phyloP scores from a whole-genome alignment of 2,888 invertebrate genomes.

The Diplazon laetatorius region DNA sequence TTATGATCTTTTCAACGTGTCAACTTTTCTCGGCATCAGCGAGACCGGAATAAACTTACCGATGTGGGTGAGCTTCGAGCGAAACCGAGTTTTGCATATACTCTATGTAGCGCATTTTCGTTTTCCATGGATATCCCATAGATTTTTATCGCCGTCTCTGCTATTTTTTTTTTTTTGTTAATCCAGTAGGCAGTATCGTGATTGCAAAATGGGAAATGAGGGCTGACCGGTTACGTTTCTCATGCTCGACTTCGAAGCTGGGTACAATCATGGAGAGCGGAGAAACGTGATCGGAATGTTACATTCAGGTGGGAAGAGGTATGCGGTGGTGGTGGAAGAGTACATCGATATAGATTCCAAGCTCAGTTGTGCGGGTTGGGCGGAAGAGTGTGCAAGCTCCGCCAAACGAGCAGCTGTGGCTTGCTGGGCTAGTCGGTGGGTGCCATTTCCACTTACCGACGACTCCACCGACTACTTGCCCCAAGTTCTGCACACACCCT shows the following conservation, averaged over 20 bases:
- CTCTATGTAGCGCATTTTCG: too few species aligned
- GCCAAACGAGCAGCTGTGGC: slow-evolving; percentile 1
- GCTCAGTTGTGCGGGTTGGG: neutral
- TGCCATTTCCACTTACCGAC: neutral
- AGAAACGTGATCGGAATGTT: slow-evolving; percentile 61
- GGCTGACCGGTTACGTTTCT: slow-evolving; percentile 17
- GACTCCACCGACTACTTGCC: slow-evolving; percentile 16
- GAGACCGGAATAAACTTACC: slow-evolving; percentile 15
- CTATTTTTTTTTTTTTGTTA: slow-evolving; percentile 4
- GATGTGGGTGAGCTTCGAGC: neutral
- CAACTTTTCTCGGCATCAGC: slow-evolving; percentile 18
- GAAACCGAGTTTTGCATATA: too few species aligned
- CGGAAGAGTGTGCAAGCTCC: neutral
- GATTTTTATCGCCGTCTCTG: too few species aligned
- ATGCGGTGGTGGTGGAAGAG: neutral
- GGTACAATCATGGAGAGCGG: slow-evolving; percentile 41
- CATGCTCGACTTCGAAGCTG: slow-evolving; percentile 33
- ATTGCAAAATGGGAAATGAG: slow-evolving; percentile 49
- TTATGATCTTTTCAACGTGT: slow-evolving; percentile 12
- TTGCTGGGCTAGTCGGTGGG: neutral
- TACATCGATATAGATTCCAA: neutral
- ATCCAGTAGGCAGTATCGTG: slow-evolving; percentile 44
- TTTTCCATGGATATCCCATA: too few species aligned
- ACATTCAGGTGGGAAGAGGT: slow-evolving; percentile 29
- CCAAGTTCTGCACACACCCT: slow-evolving; percentile 24